Base-by-base conservation (phyloP, 2,797 vertebrate species). In the Salmo trutta region DNA sequence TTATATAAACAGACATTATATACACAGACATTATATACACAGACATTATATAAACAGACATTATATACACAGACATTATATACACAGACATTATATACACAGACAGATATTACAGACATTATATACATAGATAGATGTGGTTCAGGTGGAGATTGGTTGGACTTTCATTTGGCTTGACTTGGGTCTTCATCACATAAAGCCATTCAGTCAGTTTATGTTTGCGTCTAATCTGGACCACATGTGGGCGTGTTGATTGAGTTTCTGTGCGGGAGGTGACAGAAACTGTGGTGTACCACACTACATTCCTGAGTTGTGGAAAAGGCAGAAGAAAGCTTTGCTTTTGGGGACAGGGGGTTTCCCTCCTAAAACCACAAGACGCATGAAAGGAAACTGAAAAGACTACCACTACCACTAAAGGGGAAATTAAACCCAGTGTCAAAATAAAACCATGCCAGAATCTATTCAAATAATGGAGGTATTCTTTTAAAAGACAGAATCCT, bases 281-380 rank as follows among this genome's bases (percentile, higher is more conserved):
- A 77, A 78, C 68, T 29, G 71, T 15, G 52, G 0, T 3, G 3
- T 33, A 75, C 1, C 66, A 66, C 2, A 19, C 6, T 6, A 56
- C 41, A 19, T 85, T 82, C 66, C 53, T 73, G 76, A 89, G 82
- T 56, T 72, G 71, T 36, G 79, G 17, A 54, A 56, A 71, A 62
- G 6, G 2, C 19, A 79, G 84, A 76, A 76, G 62, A 80, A 75
- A 89, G 80, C 64, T 76, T 12, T 77, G 27, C 21, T 65, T 29
- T 3, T 66, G 53, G 53, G 1, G 19, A 19, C 33, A 6, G 2
- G 8, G 12, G 83, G 15, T 76, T 85, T 59, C 85, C 88, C 88
- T 29, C 21, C n/a, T 59, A 24, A 27, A 15, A 65, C 52, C 1
- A 0, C 47, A 74, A 3, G 17, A 16, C 21, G 16, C 6, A 41